These are phyloP conservation scores for Drosophila mimica DNA, from an alignment of 2,888 invertebrate species.

Conservation along the genomic window DNA sequence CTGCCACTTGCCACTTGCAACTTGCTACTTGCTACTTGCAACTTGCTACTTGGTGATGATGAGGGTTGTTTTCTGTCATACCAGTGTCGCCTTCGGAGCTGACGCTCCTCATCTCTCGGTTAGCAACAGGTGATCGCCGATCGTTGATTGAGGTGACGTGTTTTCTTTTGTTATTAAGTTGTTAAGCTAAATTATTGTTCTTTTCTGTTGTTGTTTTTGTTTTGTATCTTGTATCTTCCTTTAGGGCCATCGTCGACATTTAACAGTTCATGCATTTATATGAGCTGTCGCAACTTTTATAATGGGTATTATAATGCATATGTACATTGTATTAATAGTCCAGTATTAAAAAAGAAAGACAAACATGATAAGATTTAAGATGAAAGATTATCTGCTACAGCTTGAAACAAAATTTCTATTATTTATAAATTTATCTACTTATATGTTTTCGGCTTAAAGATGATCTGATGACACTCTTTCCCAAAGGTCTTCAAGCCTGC, in stretches of 20 bases:
- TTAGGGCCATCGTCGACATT: constrained; percentile 74
- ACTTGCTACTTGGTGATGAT: constrained; percentile 13
- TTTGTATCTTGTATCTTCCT: constrained; percentile 41
- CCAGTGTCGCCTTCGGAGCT: constrained; percentile 31
- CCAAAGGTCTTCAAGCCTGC: background rate
- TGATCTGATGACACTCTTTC: background rate
- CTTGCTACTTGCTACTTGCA: background rate
- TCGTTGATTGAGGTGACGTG: constrained; percentile 49
- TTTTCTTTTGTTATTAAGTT: constrained; percentile 83
- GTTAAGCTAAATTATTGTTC: constrained; percentile 78
- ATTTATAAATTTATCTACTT: background rate
- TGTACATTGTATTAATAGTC: constrained; percentile 11
- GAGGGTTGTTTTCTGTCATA: constrained; percentile 47
- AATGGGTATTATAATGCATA: constrained; percentile 40
- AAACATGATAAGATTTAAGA: constrained; percentile 1
- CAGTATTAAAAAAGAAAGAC: background rate
- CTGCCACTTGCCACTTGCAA: background rate
- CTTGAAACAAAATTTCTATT: background rate
- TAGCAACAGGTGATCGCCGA: constrained; percentile 78
- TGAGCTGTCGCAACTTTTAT: constrained; percentile 52
- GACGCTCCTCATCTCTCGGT: constrained; percentile 22
- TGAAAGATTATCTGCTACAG: background rate
- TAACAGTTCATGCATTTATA: constrained; percentile 77
- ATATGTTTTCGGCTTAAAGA: background rate
- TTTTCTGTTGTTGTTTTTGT: constrained; percentile 40